Conservation (phyloP, 2,888 invertebrate genomes). For the Lepidonotus clava region DNA sequence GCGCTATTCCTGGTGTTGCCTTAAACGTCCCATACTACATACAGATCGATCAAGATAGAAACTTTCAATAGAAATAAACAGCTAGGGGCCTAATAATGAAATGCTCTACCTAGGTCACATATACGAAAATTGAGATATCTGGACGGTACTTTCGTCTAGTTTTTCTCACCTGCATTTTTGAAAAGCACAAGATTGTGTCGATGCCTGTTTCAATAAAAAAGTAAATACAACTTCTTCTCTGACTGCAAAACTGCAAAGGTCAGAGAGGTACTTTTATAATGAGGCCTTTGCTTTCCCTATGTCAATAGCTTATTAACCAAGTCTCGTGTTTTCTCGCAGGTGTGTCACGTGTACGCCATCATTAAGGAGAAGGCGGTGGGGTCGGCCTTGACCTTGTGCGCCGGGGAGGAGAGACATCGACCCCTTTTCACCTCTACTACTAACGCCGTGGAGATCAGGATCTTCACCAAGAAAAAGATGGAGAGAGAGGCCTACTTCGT, state of each 20-base stretch:
- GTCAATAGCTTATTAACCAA: background rate
- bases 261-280: background rate
- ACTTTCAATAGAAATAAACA: too few species aligned
- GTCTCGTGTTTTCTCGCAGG: background rate
- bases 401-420: slow-evolving; percentile 11
- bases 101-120: too few species aligned
- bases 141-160: background rate
- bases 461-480: slow-evolving; percentile 51
- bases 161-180: background rate
- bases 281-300: background rate
- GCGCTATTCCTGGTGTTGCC: too few species aligned
- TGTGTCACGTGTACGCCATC: slow-evolving; percentile 56
- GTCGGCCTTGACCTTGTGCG: slow-evolving; percentile 48
- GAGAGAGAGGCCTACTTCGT: slow-evolving; percentile 46
- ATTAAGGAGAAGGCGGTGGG: slow-evolving; percentile 43
- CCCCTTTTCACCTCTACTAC: slow-evolving; percentile 33
- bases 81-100: too few species aligned
- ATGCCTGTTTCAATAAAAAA: too few species aligned
- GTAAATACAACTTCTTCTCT: too few species aligned
- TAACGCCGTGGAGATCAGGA: slow-evolving; percentile 42
- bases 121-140: too few species aligned
- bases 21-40: too few species aligned
- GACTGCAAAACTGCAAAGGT: too few species aligned
- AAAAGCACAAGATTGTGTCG: background rate
- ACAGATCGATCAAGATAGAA: too few species aligned